phyloP scores from a whole-genome alignment of 2,797 vertebrate genomes.

The Scolopax rusticola region DNA sequence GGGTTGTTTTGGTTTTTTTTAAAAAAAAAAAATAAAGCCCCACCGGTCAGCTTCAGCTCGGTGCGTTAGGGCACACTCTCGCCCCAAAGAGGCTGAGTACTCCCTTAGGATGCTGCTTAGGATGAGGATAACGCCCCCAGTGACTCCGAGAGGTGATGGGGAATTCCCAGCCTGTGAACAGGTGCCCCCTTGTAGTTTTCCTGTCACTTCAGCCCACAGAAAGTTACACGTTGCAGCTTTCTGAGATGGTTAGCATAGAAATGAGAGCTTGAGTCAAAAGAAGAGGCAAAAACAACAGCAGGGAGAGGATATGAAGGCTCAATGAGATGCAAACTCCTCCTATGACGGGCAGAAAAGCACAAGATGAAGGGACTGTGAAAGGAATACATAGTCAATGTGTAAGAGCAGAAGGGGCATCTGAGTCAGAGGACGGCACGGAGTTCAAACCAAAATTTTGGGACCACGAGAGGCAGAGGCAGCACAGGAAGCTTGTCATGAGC shows the following conservation, averaged over 20 bases:
- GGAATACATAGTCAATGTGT: accelerated
- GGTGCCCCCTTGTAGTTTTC: neutral
- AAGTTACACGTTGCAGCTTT: neutral
- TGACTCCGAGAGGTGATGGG: neutral
- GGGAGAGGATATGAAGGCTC: neutral
- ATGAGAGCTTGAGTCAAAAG: neutral
- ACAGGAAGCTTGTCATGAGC: neutral
- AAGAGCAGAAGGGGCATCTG: neutral
- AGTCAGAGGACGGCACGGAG: neutral
- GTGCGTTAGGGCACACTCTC: neutral
- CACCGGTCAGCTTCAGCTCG: neutral
- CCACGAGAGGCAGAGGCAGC: neutral
- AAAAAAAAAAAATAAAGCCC: neutral
- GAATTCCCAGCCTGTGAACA: neutral
- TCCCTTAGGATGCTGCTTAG: neutral
- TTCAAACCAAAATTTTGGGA: neutral
- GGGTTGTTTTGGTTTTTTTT: too few relatives aligned
- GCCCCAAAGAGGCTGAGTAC: accelerated
- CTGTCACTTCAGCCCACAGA: neutral
- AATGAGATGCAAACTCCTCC: neutral
- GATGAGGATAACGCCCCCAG: accelerated
- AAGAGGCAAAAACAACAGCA: neutral
- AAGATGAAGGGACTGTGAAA: neutral
- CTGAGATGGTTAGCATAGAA: neutral
- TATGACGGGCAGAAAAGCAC: neutral